Evolutionary conservation across 1,140 invertebrate species (phyloP), one percentile per base, ranked within the genome.

Genomic region (Carposina sasakii): DNA sequence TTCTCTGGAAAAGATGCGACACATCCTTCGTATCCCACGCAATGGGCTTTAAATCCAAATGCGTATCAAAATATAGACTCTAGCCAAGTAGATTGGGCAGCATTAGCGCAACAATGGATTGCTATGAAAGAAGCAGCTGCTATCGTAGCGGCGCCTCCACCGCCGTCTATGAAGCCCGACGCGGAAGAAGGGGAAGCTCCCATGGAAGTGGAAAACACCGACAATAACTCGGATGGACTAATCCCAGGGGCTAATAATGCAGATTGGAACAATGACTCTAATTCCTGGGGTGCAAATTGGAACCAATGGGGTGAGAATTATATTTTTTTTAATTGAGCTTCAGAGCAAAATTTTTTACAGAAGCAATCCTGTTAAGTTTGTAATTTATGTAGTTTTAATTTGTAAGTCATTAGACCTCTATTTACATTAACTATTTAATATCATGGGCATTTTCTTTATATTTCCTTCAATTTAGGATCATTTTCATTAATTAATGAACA

Each of bases 21-120:
- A 63, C 90, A 90, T 60, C 57, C 79, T 48, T 88, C 88, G 52
- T 91, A 90, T 82, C 88, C 89, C 52, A 90, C 89, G 57, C 90
- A 92, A 66, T 93, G 91, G 91, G 89, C 91, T 17, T 74, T 93
- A 17, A 92, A 92, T 87, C 90, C 91, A 15, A 87, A 89, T 37
- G 87, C 90, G 30, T 91, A 91, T 72, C 89, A 90, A 76, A 88
- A 87, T 69, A 74, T 87, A 52, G 78, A 84, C 60, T 85, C 85
- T 52, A 89, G 88, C 54, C 78, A 87, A 90, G 96, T 98, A 44
- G 96, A 98, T 81, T 98, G 97, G 96, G 96, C 96, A 22, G 91
- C 93, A 44, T 81, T 98, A 57, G 96, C 97, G 13, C 96, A 98
- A 68, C 96, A 98, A 89, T 98, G 97, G 97, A 98, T 98, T 54